Evolutionary conservation across 1,140 invertebrate species (phyloP).

Genomic region (Streblospio benedicti): DNA sequence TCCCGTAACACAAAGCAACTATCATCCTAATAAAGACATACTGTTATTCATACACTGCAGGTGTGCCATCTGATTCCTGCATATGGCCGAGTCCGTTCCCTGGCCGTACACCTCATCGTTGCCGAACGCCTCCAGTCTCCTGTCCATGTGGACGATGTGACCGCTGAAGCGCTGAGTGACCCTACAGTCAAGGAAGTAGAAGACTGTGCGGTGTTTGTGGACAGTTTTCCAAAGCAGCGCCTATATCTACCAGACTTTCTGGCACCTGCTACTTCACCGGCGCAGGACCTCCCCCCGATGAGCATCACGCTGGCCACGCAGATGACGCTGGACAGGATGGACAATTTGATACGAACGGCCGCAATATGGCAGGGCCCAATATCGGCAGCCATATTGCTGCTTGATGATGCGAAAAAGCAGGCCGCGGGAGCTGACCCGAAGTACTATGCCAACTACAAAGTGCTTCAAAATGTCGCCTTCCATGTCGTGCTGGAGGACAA

Average conservation of each 20-base stretch:
- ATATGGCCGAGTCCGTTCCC: neutral
- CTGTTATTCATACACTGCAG: too few relatives aligned
- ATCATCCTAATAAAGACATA: too few relatives aligned
- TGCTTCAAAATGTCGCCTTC: neutral
- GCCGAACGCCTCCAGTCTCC: neutral
- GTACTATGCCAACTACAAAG: neutral
- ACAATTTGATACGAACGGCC: neutral
- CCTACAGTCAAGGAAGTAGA: neutral
- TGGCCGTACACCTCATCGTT: neutral
- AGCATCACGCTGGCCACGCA: neutral
- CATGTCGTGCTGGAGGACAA: neutral
- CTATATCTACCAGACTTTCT: neutral
- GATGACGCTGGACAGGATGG: neutral
- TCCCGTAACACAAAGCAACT: too few relatives aligned
- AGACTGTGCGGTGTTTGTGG: neutral
- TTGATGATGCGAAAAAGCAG: neutral
- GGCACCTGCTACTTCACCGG: neutral
- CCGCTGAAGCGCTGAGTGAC: too few relatives aligned
- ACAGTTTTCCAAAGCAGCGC: neutral
- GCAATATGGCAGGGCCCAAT: neutral
- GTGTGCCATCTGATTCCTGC: neutral
- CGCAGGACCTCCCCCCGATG: too few relatives aligned
- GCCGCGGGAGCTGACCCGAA: neutral
- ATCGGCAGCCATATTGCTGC: neutral
- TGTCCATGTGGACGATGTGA: neutral